Conservation (phyloP, 2,888 invertebrate genomes). For the Apotomis turbidana region DNA sequence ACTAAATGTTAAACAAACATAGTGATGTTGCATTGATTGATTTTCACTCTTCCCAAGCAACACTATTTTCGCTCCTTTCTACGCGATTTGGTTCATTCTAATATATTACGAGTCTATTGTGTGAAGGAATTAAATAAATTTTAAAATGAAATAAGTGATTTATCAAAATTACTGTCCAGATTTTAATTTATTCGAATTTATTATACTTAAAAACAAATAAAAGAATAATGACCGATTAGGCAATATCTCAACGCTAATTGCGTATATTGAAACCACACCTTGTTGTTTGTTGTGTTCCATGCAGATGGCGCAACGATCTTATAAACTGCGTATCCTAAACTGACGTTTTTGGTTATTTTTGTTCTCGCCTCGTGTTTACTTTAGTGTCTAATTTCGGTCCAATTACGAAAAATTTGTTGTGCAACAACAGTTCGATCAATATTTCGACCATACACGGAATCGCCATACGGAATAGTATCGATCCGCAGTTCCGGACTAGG, state of each 20-base stretch:
- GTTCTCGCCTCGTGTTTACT: conserved; percentile 85
- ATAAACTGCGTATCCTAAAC: conserved; percentile 82
- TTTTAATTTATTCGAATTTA: neutral
- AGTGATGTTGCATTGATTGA: conserved; percentile 34
- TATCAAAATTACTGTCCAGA: no score
- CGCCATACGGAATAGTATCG: conserved; percentile 69
- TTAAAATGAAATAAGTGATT: neutral
- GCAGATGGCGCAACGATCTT: conserved; percentile 81
- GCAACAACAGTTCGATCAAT: conserved; percentile 70
- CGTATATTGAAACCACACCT: conserved; percentile 57
- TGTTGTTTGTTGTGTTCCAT: conserved; percentile 68
- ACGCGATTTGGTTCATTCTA: neutral
- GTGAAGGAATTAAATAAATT: neutral
- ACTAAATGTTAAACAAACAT: conserved; percentile 39
- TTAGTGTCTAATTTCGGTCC: conserved; percentile 82
- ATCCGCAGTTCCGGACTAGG: conserved; percentile 75
- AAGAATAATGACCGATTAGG: no score
- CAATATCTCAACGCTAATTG: conserved; percentile 40
- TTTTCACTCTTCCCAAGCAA: conserved; percentile 30
- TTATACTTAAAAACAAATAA: neutral
- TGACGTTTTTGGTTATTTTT: conserved; percentile 85
- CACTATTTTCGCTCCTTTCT: conserved; percentile 26
- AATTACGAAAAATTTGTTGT: conserved; percentile 79
- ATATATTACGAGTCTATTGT: neutral
- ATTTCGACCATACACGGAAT: conserved; percentile 62